Conservation (phyloP, 1,140 invertebrate species). For the Leptinotarsa defecta region DNA sequence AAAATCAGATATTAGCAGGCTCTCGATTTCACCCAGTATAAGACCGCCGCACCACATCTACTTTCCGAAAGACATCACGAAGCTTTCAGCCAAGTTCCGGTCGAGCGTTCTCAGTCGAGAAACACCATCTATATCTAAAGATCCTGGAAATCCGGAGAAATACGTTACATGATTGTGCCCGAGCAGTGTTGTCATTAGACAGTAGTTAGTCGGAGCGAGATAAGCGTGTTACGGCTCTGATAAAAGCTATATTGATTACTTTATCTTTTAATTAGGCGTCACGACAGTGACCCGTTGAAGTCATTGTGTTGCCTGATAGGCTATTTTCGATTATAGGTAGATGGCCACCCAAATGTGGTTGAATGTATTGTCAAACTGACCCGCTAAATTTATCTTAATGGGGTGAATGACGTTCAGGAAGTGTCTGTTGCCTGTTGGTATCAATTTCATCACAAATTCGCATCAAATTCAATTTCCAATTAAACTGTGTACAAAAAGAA, state of each 20-base stretch:
- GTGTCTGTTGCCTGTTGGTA: too few species aligned
- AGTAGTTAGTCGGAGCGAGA: not conserved
- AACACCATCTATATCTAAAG: slow-evolving; percentile 8
- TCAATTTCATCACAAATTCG: too few species aligned
- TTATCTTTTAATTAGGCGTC: not conserved
- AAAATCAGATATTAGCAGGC: too few species aligned
- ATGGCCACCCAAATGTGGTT: not conserved
- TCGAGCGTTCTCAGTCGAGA: not conserved
- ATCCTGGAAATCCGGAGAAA: slow-evolving; percentile 5
- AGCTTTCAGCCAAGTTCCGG: not conserved
- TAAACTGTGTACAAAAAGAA: too few species aligned
- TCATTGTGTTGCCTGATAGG: not conserved
- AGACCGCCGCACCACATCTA: not conserved
- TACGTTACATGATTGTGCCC: slow-evolving; percentile 2
- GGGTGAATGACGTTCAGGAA: too few species aligned
- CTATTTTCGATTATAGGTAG: slow-evolving; percentile 3
- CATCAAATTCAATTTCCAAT: too few species aligned
- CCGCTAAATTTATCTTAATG: not conserved
- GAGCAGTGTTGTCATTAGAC: not conserved
- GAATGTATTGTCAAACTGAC: not conserved
- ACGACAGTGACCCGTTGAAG: not conserved
- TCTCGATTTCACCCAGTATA: not conserved
- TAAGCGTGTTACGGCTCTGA: not conserved
- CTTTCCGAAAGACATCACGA: not conserved
- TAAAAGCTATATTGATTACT: not conserved